Conservation (phyloP, 1,140 invertebrate species). For the Drosophila mojavensis region DNA sequence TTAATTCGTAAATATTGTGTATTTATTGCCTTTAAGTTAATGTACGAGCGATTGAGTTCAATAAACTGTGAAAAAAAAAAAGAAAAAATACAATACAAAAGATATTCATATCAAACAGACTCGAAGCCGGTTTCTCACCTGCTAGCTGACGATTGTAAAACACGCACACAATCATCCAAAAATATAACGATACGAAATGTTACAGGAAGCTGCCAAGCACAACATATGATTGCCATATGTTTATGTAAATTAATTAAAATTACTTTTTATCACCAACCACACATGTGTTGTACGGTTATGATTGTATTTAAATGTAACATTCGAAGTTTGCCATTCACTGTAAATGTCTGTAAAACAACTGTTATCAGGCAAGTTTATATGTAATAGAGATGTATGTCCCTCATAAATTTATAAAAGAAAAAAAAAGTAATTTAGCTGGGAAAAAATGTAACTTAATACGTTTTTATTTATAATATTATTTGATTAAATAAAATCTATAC, state of each 20-base stretch:
- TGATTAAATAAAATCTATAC: too few relatives aligned
- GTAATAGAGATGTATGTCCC: neutral
- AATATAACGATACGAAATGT: neutral
- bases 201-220: neutral
- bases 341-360: neutral
- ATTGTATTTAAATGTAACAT: neutral
- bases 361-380: neutral
- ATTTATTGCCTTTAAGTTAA: slow-evolving; percentile 74
- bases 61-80: slow-evolving; percentile 54
- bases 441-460: too few relatives aligned
- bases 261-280: neutral
- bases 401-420: neutral
- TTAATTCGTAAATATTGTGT: slow-evolving; percentile 49
- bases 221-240: neutral
- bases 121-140: slow-evolving; percentile 56
- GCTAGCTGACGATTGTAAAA: slow-evolving; percentile 16
- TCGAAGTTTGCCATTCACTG: neutral
- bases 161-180: slow-evolving; percentile 6
- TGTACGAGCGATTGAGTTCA: slow-evolving; percentile 60
- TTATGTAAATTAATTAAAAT: neutral
- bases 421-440: too few relatives aligned
- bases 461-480: too few relatives aligned
- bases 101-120: slow-evolving; percentile 26
- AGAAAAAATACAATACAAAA: neutral
- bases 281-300: too few relatives aligned